phyloP scores from a whole-genome alignment of 2,113 vertebrate species.

The Perccottus glenii region DNA sequence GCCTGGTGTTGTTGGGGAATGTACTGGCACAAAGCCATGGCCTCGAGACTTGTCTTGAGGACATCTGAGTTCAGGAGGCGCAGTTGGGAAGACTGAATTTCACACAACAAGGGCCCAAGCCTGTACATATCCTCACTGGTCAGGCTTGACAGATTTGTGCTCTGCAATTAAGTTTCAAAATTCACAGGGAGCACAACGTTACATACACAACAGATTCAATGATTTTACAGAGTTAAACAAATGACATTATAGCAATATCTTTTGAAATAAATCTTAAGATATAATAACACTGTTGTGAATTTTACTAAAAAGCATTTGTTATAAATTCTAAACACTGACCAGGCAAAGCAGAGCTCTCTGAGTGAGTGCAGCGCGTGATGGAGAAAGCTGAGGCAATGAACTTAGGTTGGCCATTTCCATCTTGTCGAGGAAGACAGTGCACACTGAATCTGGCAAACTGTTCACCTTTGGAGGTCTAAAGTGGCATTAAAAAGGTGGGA shows the following conservation, averaged over 20 bases:
- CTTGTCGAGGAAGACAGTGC: slow-evolving; percentile 55
- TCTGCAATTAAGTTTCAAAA: slow-evolving; percentile 48
- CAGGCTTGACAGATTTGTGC: slow-evolving; percentile 45
- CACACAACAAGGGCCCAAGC: slow-evolving; percentile 69
- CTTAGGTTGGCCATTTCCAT: slow-evolving; percentile 57
- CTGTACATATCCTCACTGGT: slow-evolving; percentile 39
- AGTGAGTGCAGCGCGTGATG: slow-evolving; percentile 35
- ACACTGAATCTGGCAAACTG: slow-evolving; percentile 60
- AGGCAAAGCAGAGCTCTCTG: slow-evolving; percentile 64
- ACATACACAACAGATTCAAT: background rate
- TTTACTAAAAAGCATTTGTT: background rate
- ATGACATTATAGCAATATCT: background rate
- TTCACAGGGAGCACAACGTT: background rate
- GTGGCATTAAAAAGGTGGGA: background rate
- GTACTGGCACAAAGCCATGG: slow-evolving; percentile 59
- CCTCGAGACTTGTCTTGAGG: slow-evolving; percentile 51
- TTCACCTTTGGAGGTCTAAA: slow-evolving; percentile 47
- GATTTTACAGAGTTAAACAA: background rate
- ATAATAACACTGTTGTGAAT: too few species aligned
- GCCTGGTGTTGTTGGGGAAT: slow-evolving; percentile 48
- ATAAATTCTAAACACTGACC: slow-evolving; percentile 24
- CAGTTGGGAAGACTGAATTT: slow-evolving; percentile 63
- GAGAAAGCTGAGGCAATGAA: slow-evolving; percentile 19
- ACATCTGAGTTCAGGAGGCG: slow-evolving; percentile 38
- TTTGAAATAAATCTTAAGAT: too few species aligned